These are phyloP conservation scores for Hippolais icterina DNA, from an alignment of 2,113 vertebrate genomes.

Conservation along the genomic window DNA sequence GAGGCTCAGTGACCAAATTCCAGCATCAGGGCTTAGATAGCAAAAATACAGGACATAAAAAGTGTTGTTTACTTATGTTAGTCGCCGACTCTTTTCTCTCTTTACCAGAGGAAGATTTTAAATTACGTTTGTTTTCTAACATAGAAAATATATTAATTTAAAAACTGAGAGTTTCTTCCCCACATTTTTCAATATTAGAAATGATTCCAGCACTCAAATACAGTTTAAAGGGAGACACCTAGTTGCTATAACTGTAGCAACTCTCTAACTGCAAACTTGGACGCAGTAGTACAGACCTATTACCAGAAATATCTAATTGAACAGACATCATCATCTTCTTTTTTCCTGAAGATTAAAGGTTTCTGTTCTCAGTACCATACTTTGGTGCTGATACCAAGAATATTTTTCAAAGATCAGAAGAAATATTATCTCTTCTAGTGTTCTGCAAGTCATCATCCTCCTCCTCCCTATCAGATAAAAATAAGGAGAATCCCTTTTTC, in stretches of 20 bases:
- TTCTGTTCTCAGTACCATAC: not conserved
- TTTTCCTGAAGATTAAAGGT: not conserved
- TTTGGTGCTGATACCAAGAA: not conserved
- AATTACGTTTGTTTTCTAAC: not conserved
- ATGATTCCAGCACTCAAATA: not conserved
- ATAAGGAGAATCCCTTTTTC: not conserved
- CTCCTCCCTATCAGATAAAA: not conserved
- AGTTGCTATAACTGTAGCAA: not conserved
- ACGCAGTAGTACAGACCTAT: not conserved
- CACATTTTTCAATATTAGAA: not conserved
- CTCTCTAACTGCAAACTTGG: not conserved
- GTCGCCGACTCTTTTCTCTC: not conserved
- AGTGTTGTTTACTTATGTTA: not conserved
- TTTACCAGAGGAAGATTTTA: not conserved
- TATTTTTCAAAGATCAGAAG: not conserved
- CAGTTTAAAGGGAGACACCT: not conserved
- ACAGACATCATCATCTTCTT: not conserved
- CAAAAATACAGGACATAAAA: not conserved
- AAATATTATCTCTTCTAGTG: not conserved
- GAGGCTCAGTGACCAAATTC: not conserved
- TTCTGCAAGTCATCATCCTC: not conserved
- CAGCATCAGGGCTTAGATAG: not conserved
- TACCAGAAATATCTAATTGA: not conserved
- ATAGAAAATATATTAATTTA: not conserved
- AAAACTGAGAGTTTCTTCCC: not conserved